Evolutionary conservation across 1,140 invertebrate species (phyloP), one percentile per base, ranked within the genome.

Genomic region (Chrysomallon squamiferum): DNA sequence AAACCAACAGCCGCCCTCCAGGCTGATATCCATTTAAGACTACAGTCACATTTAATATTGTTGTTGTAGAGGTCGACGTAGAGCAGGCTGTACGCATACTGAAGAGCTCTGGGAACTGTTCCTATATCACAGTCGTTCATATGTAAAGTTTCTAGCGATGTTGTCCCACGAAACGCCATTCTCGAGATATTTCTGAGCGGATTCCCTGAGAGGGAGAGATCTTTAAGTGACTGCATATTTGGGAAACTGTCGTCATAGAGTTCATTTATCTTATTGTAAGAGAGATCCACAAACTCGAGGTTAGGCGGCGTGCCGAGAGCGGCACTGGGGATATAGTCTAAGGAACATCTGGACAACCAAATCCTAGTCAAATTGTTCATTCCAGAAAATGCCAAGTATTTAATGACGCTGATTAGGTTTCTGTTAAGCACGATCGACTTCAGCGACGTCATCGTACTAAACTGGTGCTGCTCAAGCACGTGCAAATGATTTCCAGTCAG

Each of bases 181-280:
- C 7, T n/a, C 13, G 59, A 58, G 6, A 68, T 32, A 25, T 50
- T 62, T 41, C 6, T 25, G 32, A 68, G 38, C 11, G 43, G 43
- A 43, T 68, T 68, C 5, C 66, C 66, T 5, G 66, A 38, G 20
- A 68, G 45, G 45, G n/a, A 33, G 13, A 68, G 49, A 15, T 35
- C 43, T 18, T 63, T 45, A 15, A 64, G 58, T 13, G 27, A 7
- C 7, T 15, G 41, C 45, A 64, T 54, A 6, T 33, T 38, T 6
- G 62, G 67, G 33, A 65, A 60, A 22, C 47, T 49, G 13, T 43
- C 30, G 29, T 64, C 62, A 29, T 29, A 38, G 22, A 69, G 33
- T 7, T 30, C 15, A 11, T 18, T 22, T 32, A 65, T 59, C 9
- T 59, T 59, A 35, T 69, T 69, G 56, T 54, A 33, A 47, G 62